These are phyloP conservation scores for Sarcophaga peregrina DNA, from an alignment of 1,140 invertebrate genomes.

Conservation along the genomic window DNA sequence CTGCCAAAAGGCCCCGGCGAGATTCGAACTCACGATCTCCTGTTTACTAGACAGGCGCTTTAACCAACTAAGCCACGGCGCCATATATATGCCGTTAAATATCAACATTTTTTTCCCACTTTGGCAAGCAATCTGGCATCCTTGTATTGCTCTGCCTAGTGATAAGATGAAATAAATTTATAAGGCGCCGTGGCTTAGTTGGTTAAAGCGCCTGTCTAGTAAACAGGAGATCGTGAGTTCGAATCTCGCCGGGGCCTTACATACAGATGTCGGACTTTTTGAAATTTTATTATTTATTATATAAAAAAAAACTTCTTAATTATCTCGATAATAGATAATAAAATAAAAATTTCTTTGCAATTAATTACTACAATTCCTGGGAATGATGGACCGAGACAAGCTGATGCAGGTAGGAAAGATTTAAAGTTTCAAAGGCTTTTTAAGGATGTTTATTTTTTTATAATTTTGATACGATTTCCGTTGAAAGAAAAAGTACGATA, in stretches of 20 bases:
- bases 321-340: no score
- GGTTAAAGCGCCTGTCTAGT: slow-evolving; percentile 74
- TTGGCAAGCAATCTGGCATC: neutral
- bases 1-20: slow-evolving; percentile 69
- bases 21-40: slow-evolving; percentile 70
- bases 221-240: slow-evolving; percentile 71
- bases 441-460: no score
- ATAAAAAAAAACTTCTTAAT: no score
- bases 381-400: no score
- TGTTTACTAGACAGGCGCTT: slow-evolving; percentile 74
- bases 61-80: slow-evolving; percentile 74
- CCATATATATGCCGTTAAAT: slow-evolving; percentile 49
- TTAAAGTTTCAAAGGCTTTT: no score
- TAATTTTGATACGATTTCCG: no score
- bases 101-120: neutral
- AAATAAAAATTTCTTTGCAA: no score
- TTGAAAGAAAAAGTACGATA: no score
- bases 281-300: no score
- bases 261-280: neutral
- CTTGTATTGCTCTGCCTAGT: neutral
- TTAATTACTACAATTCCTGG: no score
- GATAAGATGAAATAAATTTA: neutral
- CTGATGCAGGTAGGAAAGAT: no score
- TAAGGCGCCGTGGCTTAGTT: slow-evolving; percentile 72
- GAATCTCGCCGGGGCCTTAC: slow-evolving; percentile 68